phyloP scores from a whole-genome alignment of 2,113 vertebrate genomes.

The Clarias magur region DNA sequence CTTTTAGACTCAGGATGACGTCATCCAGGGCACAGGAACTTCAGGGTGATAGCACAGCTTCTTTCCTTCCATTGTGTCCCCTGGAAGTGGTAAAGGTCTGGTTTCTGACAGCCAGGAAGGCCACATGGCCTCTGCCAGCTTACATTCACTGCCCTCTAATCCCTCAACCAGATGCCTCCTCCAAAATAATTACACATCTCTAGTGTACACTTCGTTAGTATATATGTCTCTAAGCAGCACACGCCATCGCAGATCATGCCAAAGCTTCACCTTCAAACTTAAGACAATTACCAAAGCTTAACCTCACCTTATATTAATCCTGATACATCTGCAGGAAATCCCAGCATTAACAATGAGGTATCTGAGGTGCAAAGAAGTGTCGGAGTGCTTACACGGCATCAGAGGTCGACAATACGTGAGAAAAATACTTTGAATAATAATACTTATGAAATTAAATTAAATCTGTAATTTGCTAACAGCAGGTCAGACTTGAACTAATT shows the following conservation, averaged over 20 bases:
- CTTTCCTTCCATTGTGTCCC: slow-evolving; percentile 78
- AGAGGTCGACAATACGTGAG: background rate
- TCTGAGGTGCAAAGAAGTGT: background rate
- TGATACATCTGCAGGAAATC: background rate
- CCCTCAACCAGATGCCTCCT: slow-evolving; percentile 6
- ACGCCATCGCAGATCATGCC: background rate
- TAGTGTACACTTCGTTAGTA: background rate
- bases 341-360: background rate
- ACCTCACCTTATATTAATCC: background rate
- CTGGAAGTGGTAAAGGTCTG: slow-evolving; percentile 56
- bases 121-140: slow-evolving; percentile 35
- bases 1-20: slow-evolving; percentile 65
- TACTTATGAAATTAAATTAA: no score
- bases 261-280: background rate
- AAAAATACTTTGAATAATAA: background rate
- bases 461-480: background rate
- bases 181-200: background rate
- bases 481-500: no score
- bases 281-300: background rate
- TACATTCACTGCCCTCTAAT: slow-evolving; percentile 1
- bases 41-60: slow-evolving; percentile 59
- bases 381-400: background rate
- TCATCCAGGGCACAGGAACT: slow-evolving; percentile 58
- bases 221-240: background rate
- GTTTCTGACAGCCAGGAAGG: slow-evolving; percentile 34